Conservation (phyloP, 2,888 invertebrate species). For the Ophraella communa region DNA sequence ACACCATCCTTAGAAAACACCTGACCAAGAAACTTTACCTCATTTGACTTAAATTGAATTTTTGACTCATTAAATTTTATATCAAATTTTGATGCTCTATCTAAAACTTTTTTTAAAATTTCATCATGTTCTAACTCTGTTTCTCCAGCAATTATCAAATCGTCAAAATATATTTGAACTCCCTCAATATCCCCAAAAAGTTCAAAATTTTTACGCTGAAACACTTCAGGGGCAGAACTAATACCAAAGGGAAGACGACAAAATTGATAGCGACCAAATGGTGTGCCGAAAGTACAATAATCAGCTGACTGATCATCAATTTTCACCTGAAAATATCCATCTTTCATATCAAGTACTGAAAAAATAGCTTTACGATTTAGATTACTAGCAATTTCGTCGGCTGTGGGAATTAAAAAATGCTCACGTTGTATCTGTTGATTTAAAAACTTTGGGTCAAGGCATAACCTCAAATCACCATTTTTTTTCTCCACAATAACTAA, state of each 20-base stretch:
- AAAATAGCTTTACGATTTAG: slow-evolving; percentile 27
- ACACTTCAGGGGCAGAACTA: slow-evolving; percentile 17
- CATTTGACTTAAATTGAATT: too few relatives aligned
- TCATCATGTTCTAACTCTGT: too few relatives aligned
- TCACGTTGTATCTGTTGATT: slow-evolving; percentile 27
- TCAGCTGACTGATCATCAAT: slow-evolving; percentile 12
- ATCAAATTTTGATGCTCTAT: too few relatives aligned
- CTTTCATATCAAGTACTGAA: slow-evolving; percentile 35
- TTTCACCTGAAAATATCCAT: slow-evolving; percentile 30
- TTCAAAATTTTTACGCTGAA: slow-evolving; percentile 25
- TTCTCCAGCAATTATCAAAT: too few relatives aligned
- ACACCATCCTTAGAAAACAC: too few relatives aligned
- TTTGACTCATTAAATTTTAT: too few relatives aligned
- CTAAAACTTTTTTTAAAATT: too few relatives aligned
- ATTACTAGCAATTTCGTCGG: slow-evolving; percentile 21
- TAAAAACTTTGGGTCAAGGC: slow-evolving; percentile 27
- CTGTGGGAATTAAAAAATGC: slow-evolving; percentile 22
- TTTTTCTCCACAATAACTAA: too few relatives aligned
- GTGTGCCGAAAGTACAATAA: slow-evolving; percentile 24
- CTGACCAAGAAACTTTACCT: too few relatives aligned
- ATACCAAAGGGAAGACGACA: slow-evolving; percentile 30
- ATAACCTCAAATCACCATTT: slow-evolving; percentile 28
- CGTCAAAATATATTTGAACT: slow-evolving; percentile 18
- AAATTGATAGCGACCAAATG: slow-evolving; percentile 31
- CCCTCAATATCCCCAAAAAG: slow-evolving; percentile 35